Conservation (phyloP, 2,113 vertebrate genomes). For the Trichechus manatus region DNA sequence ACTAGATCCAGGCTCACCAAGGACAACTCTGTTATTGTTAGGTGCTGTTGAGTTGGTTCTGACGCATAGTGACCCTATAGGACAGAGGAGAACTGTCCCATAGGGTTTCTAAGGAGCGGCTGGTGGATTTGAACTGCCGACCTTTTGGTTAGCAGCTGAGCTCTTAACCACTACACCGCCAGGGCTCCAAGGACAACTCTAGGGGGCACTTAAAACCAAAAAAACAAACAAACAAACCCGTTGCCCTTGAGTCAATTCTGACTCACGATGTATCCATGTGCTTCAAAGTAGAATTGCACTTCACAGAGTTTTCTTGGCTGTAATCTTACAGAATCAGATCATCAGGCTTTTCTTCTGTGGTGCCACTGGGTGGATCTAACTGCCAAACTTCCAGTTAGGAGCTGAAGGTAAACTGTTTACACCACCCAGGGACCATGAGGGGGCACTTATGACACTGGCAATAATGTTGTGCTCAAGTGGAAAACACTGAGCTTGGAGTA, state of each 20-base stretch:
- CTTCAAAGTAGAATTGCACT: background rate
- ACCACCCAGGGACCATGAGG: background rate
- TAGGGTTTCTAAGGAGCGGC: no score
- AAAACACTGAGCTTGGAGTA: background rate
- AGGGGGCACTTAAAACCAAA: background rate
- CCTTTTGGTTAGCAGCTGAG: no score
- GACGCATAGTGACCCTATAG: no score
- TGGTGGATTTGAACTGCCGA: no score
- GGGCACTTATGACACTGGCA: background rate
- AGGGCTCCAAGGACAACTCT: background rate
- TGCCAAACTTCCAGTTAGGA: background rate
- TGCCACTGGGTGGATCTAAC: background rate
- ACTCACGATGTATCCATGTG: background rate
- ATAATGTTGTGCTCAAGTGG: background rate
- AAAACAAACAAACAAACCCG: background rate
- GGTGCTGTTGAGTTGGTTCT: no score
- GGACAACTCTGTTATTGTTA: background rate
- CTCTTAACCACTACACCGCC: no score
- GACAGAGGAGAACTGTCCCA: no score
- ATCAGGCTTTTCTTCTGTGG: background rate
- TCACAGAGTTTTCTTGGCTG: background rate
- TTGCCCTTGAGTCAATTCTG: background rate
- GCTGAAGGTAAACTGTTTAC: background rate
- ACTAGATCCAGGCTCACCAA: background rate
- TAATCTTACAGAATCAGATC: background rate